These are phyloP conservation scores for Pteromalus puparum DNA, from an alignment of 1,140 invertebrate species.

Conservation along the genomic window DNA sequence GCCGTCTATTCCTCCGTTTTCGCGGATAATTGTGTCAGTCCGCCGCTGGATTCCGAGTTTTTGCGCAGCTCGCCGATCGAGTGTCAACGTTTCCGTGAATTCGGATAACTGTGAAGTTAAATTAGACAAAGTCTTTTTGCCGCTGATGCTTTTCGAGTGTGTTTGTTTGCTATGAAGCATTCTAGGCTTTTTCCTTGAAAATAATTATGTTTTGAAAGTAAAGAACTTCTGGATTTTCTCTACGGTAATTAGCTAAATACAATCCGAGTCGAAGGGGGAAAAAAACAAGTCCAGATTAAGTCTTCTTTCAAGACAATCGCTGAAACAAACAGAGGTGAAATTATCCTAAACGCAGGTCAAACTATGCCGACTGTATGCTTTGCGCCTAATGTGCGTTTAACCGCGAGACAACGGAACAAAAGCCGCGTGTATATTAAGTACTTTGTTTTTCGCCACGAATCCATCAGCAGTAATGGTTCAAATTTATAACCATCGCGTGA, in stretches of 20 bases:
- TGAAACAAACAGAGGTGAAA: conserved; percentile 28
- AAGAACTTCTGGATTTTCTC: too few species aligned
- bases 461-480: conserved; percentile 18
- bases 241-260: too few species aligned
- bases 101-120: conserved; percentile 46
- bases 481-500: conserved; percentile 23
- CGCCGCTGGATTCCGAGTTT: conserved; percentile 31
- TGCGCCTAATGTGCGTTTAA: too few species aligned
- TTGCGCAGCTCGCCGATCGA: conserved; percentile 7
- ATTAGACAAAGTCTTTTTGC: conserved; percentile 29
- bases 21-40: conserved; percentile 49
- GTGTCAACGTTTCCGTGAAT: conserved; percentile 50
- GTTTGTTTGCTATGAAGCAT: background rate
- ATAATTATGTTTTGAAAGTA: too few species aligned
- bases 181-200: background rate
- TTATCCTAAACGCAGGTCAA: background rate
- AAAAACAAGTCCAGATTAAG: background rate
- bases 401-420: too few species aligned
- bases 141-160: background rate
- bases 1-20: background rate
- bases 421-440: background rate
- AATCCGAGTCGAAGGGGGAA: too few species aligned
- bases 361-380: background rate
- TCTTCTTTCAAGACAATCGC: background rate
- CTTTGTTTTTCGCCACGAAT: conserved; percentile 19